Percentiles rank a stretch among this genome's conserved stretches.
phyloP scores from a whole-genome alignment of 1,140 invertebrate species.

The Drosophila insularis region DNA sequence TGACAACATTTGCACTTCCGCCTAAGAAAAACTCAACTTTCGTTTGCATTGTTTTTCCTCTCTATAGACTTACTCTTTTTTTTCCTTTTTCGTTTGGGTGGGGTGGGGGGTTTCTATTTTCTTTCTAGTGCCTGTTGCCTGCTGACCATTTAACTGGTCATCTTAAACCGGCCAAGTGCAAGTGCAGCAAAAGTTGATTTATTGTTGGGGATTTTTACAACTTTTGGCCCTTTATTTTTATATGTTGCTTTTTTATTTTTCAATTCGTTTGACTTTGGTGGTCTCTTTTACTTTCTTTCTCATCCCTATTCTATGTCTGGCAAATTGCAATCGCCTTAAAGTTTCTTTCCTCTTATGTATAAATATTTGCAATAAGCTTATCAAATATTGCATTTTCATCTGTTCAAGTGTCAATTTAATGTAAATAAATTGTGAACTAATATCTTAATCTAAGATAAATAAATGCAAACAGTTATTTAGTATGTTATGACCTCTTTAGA shows the following conservation, averaged over 20 bases:
- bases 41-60: constrained; percentile 46
- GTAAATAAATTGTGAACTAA: constrained; percentile 2
- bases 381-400: not conserved
- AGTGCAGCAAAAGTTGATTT: constrained; percentile 57
- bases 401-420: not conserved
- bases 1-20: constrained; percentile 58
- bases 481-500: not conserved
- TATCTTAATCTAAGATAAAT: not conserved
- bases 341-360: not conserved
- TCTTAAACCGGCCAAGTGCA: constrained; percentile 6
- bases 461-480: not conserved
- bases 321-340: not conserved
- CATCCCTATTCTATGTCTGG: not conserved
- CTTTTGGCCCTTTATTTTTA: constrained; percentile 28
- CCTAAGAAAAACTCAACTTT: constrained; percentile 42
- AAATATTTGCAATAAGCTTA: not conserved
- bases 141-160: constrained; percentile 37
- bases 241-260: constrained; percentile 35
- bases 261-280: constrained; percentile 47
- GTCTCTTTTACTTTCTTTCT: not conserved
- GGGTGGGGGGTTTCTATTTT: constrained; percentile 1
- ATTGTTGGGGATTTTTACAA: constrained; percentile 55
- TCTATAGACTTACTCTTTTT: constrained; percentile 1
- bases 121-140: not conserved
- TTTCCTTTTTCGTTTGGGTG: constrained; percentile 24